These are phyloP conservation scores for Halcyon malimbica DNA, from an alignment of 2,113 vertebrate genomes.

Conservation along the genomic window DNA sequence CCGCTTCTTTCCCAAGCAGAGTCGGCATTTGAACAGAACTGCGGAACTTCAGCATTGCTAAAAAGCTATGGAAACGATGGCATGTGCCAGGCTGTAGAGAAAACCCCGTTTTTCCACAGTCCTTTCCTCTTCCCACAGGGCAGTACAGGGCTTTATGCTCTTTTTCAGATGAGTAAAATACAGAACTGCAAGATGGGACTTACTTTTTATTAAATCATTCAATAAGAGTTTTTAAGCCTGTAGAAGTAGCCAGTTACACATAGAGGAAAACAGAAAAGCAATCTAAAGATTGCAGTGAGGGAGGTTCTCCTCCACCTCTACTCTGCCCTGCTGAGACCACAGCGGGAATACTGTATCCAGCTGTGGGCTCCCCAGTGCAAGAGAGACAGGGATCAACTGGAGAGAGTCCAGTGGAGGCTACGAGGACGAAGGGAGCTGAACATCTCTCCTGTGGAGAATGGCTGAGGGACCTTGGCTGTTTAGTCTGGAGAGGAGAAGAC, in stretches of 20 bases:
- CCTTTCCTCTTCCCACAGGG: not conserved
- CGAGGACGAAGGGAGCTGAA: no score
- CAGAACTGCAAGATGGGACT: fast-evolving
- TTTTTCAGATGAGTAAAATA: not conserved
- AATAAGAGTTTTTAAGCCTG: not conserved
- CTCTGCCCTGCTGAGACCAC: no score
- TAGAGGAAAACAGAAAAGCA: not conserved
- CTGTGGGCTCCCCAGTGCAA: no score
- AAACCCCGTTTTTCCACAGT: not conserved
- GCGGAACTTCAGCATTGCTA: not conserved
- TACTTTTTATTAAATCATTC: not conserved
- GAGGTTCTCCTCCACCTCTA: no score
- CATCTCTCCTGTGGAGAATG: no score
- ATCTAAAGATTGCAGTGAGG: not conserved
- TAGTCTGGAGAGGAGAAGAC: no score
- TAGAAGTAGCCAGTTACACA: not conserved
- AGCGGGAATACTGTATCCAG: no score
- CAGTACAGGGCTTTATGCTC: not conserved
- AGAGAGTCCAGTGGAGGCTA: no score
- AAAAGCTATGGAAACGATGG: not conserved
- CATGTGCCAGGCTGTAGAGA: not conserved
- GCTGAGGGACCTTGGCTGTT: no score
- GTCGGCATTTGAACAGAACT: not conserved
- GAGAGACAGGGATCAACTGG: no score
- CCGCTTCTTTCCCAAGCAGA: not conserved